Conservation (phyloP, 2,797 vertebrate genomes). For the Sebastolobus altivelis region DNA sequence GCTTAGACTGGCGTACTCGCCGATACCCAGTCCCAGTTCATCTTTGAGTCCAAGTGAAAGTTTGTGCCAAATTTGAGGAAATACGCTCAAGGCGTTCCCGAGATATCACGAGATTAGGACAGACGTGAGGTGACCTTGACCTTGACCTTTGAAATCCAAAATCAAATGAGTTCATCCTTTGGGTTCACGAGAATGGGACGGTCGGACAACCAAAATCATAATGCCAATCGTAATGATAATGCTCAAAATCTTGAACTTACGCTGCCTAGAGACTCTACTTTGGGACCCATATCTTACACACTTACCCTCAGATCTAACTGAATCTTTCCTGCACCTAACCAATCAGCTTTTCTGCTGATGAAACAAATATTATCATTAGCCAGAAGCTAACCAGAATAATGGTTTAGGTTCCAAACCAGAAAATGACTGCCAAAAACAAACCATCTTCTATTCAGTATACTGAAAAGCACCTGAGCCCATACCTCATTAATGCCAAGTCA, state of each 20-base stretch:
- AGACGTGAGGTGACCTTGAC: neutral
- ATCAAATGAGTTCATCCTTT: neutral
- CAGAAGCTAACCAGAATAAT: neutral
- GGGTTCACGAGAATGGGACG: no score
- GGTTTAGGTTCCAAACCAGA: neutral
- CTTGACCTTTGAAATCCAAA: neutral
- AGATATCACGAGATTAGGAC: neutral
- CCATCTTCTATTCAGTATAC: neutral
- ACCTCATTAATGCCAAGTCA: slow-evolving; percentile 26
- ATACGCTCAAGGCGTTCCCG: neutral
- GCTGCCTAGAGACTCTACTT: neutral
- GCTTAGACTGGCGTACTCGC: no score
- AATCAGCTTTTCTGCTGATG: neutral
- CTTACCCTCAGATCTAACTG: neutral
- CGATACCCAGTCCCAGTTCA: no score
- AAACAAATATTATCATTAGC: neutral
- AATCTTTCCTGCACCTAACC: neutral
- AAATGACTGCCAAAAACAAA: slow-evolving; percentile 12
- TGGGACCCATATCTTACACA: no score
- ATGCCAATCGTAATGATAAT: neutral
- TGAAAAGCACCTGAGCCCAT: slow-evolving; percentile 3
- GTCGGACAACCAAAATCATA: no score
- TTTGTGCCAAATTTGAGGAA: neutral
- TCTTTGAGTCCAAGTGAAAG: no score
- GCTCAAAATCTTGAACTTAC: neutral